Base-by-base conservation (phyloP, 2,797 vertebrate species). In the Oreochromis mossambicus region DNA sequence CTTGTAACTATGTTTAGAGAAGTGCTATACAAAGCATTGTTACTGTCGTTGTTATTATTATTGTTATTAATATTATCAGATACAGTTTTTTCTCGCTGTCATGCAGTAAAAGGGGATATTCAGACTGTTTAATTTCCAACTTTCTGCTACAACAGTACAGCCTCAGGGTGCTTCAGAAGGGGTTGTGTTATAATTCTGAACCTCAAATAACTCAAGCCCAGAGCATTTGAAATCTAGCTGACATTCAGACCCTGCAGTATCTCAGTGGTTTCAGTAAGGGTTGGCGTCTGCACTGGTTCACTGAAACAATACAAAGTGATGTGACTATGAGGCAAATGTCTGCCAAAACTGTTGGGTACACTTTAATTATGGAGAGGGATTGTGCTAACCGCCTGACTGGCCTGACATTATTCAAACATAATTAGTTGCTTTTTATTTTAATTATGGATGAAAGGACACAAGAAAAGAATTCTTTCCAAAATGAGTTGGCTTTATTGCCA, bases 391-490 rank as follows among this genome's bases (percentile, higher is more conserved):
- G 89, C 87, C 92, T 94, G 91, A 94, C 90, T 92, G 89, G 82
- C 93, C 92, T 87, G 88, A 92, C 94, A 91, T 93, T 94, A 92
- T 93, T 96, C 89, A 93, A 92, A 95, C 93, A 92, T 95, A 95
- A 96, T 95, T 93, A 93, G 91, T 89, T 92, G 92, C 91, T 93
- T 95, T 91, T 92, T 95, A 93, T 91, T 92, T 94, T 91, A 93
- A 95, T 94, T 93, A 95, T 93, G 88, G 85, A 93, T 93, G 86
- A 91, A 92, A 92, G 91, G 90, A 93, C 92, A 93, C 85, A 92
- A 77, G 88, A 91, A 90, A 61, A 88, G 83, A 91, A 91, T 92
- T 82, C 87, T 88, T 85, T 87, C 85, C 87, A 80, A 85, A 88
- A 88, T 89, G 73, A 85, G 52, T 80, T 77, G 87, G 87, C 82